phyloP scores from a whole-genome alignment of 2,113 vertebrate genomes.

The Pelecanoides urinatrix region DNA sequence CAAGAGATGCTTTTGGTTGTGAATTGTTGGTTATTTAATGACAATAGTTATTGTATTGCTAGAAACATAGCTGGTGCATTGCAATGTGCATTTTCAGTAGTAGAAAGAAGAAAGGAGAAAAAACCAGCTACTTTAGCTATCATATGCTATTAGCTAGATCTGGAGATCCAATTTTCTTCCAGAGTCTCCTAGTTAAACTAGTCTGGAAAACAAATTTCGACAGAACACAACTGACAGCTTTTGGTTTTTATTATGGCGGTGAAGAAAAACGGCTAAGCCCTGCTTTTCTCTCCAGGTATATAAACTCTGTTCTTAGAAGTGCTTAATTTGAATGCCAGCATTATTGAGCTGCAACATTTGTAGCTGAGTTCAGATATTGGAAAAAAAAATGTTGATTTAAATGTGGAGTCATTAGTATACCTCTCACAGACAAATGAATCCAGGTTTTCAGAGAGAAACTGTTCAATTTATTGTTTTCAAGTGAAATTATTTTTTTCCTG shows the following conservation, averaged over 20 bases:
- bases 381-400: neutral
- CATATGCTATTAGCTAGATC: neutral
- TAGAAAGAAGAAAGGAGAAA: neutral
- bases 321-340: neutral
- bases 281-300: neutral
- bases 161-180: neutral
- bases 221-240: neutral
- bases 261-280: neutral
- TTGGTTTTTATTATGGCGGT: neutral
- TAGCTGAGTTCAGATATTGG: neutral
- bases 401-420: accelerated
- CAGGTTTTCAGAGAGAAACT: neutral
- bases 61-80: neutral
- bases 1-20: neutral
- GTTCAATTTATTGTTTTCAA: neutral
- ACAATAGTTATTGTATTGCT: accelerated
- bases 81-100: neutral
- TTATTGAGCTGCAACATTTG: neutral
- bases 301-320: neutral
- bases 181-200: neutral
- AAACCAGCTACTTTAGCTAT: neutral
- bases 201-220: neutral
- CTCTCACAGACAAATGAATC: neutral
- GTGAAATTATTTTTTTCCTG: neutral
- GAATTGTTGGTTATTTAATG: neutral